A percentile compares a stretch with the other conserved stretches of the same genome.
Evolutionary conservation across 2,888 invertebrate genomes (phyloP).

Genomic region (Agriopis leucophaearia): DNA sequence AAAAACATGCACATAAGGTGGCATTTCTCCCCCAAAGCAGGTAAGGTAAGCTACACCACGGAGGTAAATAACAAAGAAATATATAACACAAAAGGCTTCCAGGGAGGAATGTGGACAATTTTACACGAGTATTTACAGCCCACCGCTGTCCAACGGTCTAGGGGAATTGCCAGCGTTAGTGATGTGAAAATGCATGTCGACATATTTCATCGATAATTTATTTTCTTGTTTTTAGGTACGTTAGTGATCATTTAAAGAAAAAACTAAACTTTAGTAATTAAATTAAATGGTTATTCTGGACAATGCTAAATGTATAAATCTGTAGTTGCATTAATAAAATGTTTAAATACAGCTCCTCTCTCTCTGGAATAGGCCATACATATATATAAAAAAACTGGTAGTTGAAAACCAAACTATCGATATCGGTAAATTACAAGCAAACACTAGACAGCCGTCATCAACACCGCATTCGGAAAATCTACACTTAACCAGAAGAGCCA

Average conservation of each 20-base stretch:
- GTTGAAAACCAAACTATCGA: slow-evolving; percentile 52
- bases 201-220: slow-evolving; percentile 30
- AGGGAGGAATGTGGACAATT: slow-evolving; percentile 85
- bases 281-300: no score
- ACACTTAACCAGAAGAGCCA: slow-evolving; percentile 87
- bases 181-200: slow-evolving; percentile 52
- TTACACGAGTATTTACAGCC: slow-evolving; percentile 86
- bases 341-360: no score
- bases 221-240: neutral
- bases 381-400: no score
- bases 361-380: no score
- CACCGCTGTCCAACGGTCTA: slow-evolving; percentile 85
- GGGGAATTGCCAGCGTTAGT: slow-evolving; percentile 73
- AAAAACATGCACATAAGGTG: slow-evolving; percentile 39
- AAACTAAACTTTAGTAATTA: no score
- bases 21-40: slow-evolving; percentile 38
- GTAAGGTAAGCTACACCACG: slow-evolving; percentile 51
- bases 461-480: slow-evolving; percentile 87
- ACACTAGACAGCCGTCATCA: slow-evolving; percentile 78
- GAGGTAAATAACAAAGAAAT: slow-evolving; percentile 85
- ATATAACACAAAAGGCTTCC: slow-evolving; percentile 81
- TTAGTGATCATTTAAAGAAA: neutral
- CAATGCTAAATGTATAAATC: no score
- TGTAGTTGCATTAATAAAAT: no score
- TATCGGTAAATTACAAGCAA: slow-evolving; percentile 46